Evolutionary conservation across 2,113 vertebrate species (phyloP).

Genomic region (Callospermophilus lateralis): DNA sequence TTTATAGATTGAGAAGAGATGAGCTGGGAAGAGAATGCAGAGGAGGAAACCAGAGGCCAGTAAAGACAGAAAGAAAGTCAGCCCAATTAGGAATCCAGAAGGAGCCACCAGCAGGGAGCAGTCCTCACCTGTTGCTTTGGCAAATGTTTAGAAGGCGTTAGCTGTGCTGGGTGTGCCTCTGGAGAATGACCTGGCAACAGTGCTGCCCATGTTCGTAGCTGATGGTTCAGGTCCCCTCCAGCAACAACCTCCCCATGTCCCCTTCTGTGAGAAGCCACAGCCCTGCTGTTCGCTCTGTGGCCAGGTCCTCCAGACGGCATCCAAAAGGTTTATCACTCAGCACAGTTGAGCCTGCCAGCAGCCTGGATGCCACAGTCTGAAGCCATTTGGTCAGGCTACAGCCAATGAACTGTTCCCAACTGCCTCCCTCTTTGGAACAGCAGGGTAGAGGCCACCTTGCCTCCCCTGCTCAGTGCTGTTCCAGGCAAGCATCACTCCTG

Average conservation of each 20-base stretch:
- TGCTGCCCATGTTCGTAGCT: too few relatives aligned
- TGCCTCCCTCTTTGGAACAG: neutral
- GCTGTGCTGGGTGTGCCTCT: neutral
- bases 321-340: neutral
- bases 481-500: neutral
- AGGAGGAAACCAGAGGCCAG: too few relatives aligned
- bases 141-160: neutral
- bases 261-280: neutral
- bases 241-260: neutral
- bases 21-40: neutral
- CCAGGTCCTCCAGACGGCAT: neutral
- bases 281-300: neutral
- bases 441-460: neutral
- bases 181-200: too few relatives aligned
- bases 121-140: neutral
- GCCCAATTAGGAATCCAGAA: too few relatives aligned
- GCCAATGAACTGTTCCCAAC: fast-evolving
- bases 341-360: neutral
- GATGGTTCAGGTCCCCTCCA: neutral
- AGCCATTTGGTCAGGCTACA: fast-evolving
- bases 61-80: neutral
- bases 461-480: neutral
- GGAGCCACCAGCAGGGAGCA: too few relatives aligned
- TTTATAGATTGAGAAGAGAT: neutral
- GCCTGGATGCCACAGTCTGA: neutral